Evolutionary conservation across 2,888 invertebrate genomes (phyloP).

Genomic region (Diabrotica balteata): DNA sequence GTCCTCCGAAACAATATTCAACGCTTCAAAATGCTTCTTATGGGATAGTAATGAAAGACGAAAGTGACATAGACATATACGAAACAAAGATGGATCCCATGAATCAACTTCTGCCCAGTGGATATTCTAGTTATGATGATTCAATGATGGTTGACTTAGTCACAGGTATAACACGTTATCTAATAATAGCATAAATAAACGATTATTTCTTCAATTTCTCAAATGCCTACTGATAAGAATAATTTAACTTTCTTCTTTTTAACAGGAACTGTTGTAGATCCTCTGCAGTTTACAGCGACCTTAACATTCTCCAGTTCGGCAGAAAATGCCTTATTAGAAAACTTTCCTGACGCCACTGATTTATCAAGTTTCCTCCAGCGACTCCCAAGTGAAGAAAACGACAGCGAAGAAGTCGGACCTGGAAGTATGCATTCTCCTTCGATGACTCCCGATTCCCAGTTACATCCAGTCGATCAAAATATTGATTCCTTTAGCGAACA

Average conservation of each 20-base stretch:
- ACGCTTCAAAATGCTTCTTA: conserved; percentile 83
- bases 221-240: neutral
- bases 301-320: conserved; percentile 80
- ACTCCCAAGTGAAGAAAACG: conserved; percentile 67
- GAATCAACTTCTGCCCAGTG: conserved; percentile 67
- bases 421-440: conserved; percentile 78
- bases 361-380: conserved; percentile 78
- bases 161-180: conserved; percentile 2
- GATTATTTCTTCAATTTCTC: neutral
- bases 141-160: conserved; percentile 74
- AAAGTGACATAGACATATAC: conserved; percentile 76
- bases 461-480: conserved; percentile 63
- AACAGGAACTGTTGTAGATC: conserved; percentile 78
- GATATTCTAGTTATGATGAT: conserved; percentile 66
- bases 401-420: conserved; percentile 67
- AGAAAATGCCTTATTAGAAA: conserved; percentile 79
- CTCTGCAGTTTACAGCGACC: conserved; percentile 82
- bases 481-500: conserved; percentile 81
- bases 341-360: conserved; percentile 81
- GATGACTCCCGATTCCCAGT: conserved; percentile 71
- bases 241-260: conserved; percentile 44
- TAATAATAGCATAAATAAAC: too few species aligned
- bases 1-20: conserved; percentile 70
- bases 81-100: conserved; percentile 76
- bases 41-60: conserved; percentile 76